Percentiles rank a stretch among this genome's conserved stretches.
Conservation (phyloP, 2,797 vertebrate species). For the Malacoraja senta region DNA sequence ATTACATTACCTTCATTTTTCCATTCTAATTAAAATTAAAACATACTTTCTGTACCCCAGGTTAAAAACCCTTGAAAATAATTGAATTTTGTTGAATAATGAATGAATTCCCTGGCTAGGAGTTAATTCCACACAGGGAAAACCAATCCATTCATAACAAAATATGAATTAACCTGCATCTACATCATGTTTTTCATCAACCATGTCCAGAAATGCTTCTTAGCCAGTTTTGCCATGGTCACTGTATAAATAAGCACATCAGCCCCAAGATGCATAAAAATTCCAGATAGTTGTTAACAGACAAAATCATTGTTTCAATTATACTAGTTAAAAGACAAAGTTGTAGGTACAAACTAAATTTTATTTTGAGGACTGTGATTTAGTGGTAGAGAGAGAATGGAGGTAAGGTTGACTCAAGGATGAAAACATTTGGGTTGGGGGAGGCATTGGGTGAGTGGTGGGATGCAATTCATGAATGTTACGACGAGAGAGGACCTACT, state of each 20-base stretch:
- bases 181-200: background rate
- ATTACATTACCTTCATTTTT: background rate
- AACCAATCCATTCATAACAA: background rate
- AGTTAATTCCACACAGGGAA: background rate
- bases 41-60: background rate
- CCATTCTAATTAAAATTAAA: conserved; percentile 4
- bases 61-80: background rate
- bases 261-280: background rate
- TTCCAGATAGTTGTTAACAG: background rate
- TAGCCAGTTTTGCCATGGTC: background rate
- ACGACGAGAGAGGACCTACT: no score
- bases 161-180: background rate
- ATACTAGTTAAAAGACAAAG: background rate
- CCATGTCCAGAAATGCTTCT: background rate
- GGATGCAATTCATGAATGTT: no score
- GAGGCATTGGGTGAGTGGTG: no score
- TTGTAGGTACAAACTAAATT: background rate
- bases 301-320: background rate
- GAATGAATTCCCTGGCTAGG: background rate
- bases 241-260: background rate
- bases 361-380: background rate
- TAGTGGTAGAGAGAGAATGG: no score
- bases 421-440: no score
- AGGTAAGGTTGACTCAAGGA: no score
- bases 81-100: conserved; percentile 16